Percentiles rank a stretch among this genome's conserved stretches.
These are phyloP conservation scores for Bradypodion ventrale DNA, from an alignment of 2,797 vertebrate species.

Conservation along the genomic window DNA sequence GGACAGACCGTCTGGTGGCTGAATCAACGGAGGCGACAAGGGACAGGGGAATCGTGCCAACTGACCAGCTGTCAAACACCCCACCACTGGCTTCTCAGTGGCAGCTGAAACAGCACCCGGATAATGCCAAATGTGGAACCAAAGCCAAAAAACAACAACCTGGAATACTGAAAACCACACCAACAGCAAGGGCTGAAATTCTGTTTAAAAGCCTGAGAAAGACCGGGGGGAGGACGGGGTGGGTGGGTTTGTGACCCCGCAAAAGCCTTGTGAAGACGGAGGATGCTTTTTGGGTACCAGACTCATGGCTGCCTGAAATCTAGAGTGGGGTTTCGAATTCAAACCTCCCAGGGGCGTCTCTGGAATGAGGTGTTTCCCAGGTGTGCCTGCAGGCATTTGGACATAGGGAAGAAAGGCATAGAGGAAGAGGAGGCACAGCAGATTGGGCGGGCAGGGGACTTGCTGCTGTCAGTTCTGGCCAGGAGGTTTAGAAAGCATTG, in stretches of 20 bases:
- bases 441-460: too few species aligned
- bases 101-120: background rate
- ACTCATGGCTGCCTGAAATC: background rate
- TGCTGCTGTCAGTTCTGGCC: rapidly evolving
- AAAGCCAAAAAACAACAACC: background rate
- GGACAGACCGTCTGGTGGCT: background rate
- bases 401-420: background rate
- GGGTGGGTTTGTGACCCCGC: background rate
- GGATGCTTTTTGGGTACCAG: background rate
- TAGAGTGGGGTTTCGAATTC: background rate
- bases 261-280: too few species aligned
- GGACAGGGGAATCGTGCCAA: background rate
- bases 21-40: background rate
- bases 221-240: rapidly evolving
- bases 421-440: too few species aligned
- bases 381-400: background rate
- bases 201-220: too few species aligned
- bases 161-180: rapidly evolving
- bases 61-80: background rate
- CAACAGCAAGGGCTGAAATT: background rate
- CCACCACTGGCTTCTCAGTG: background rate
- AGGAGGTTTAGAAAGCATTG: too few species aligned
- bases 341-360: background rate
- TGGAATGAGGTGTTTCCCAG: background rate
- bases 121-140: background rate